These are phyloP conservation scores for Rissa tridactyla DNA, from an alignment of 2,113 vertebrate genomes.

Conservation along the genomic window DNA sequence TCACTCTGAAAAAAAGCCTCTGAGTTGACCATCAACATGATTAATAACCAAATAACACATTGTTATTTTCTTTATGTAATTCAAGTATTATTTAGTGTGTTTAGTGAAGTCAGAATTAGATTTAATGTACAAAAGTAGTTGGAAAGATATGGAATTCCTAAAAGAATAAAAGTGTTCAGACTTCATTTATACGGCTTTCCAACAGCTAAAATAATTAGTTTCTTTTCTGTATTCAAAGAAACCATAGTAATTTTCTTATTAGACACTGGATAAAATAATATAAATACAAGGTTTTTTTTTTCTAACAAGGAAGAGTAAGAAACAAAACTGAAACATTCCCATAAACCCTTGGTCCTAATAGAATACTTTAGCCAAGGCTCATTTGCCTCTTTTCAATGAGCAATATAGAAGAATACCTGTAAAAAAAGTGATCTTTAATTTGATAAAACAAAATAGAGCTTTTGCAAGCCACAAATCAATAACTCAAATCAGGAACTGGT, in stretches of 20 bases:
- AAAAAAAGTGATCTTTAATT: not conserved
- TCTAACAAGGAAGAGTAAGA: not conserved
- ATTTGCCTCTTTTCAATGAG: not conserved
- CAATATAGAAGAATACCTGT: not conserved
- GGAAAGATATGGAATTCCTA: not conserved
- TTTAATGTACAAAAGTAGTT: not conserved
- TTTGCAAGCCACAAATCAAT: not conserved
- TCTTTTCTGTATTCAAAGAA: not conserved
- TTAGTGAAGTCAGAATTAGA: not conserved
- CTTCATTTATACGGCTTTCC: not conserved
- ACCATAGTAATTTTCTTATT: not conserved
- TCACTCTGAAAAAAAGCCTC: not conserved
- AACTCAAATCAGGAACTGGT: not conserved
- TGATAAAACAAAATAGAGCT: not conserved
- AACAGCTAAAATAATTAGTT: not conserved
- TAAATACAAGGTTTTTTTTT: fast-evolving
- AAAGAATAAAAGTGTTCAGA: not conserved
- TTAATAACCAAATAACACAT: not conserved
- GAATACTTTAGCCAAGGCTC: not conserved
- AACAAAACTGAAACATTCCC: not conserved
- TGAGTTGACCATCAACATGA: not conserved
- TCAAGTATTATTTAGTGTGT: not conserved
- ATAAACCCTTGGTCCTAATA: not conserved
- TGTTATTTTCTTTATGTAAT: not conserved
- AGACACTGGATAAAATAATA: not conserved